Evolutionary conservation across 2,888 invertebrate genomes (phyloP).

Genomic region (Parnassius glacialis): DNA sequence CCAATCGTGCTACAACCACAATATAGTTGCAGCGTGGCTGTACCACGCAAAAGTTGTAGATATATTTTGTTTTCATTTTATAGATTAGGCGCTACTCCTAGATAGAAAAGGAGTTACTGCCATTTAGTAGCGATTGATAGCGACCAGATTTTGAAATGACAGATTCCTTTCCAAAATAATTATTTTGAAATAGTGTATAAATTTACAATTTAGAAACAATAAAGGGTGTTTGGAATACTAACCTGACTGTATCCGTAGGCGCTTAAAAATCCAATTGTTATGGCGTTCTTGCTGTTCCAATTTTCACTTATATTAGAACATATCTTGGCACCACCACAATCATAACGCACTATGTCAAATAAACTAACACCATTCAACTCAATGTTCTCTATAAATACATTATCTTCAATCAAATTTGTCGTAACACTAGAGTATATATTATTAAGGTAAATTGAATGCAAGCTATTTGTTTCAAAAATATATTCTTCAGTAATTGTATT

Average conservation of each 20-base stretch:
- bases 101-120: too few relatives aligned
- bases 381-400: conserved; percentile 51
- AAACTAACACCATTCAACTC: conserved; percentile 59
- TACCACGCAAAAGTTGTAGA: too few relatives aligned
- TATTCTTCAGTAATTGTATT: conserved; percentile 26
- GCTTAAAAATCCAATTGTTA: conserved; percentile 88
- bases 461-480: conserved; percentile 30
- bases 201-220: too few relatives aligned
- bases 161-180: background rate
- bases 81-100: too few relatives aligned
- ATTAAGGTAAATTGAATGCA: conserved; percentile 59
- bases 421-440: conserved; percentile 61
- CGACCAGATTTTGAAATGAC: too few relatives aligned
- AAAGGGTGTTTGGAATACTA: conserved; percentile 36
- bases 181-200: too few relatives aligned
- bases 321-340: conserved; percentile 63
- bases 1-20: too few relatives aligned
- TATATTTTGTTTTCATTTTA: too few relatives aligned
- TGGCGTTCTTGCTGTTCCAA: conserved; percentile 67
- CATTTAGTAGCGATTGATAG: too few relatives aligned
- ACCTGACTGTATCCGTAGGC: conserved; percentile 88
- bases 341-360: conserved; percentile 59
- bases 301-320: conserved; percentile 49
- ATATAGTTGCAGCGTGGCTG: too few relatives aligned
- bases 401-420: conserved; percentile 59